Evolutionary conservation across 2,113 vertebrate species (phyloP).

Genomic region (Tricholaema leucomelas): DNA sequence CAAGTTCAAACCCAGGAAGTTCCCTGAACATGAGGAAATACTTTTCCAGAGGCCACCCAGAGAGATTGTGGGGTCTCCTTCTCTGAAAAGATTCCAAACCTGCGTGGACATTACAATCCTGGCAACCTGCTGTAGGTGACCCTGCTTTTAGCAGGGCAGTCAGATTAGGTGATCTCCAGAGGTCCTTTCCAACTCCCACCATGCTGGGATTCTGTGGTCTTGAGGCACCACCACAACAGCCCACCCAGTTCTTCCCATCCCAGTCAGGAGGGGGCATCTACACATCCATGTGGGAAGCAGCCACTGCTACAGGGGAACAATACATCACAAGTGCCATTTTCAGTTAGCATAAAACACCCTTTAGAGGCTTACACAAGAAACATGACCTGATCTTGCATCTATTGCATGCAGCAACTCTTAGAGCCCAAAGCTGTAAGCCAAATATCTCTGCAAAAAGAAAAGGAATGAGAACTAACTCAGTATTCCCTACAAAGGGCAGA

Average conservation of each 20-base stretch:
- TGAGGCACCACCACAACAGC: background rate
- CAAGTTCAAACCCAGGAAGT: too few relatives aligned
- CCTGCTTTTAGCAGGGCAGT: too few relatives aligned
- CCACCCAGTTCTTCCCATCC: background rate
- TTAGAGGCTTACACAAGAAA: background rate
- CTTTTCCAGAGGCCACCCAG: too few relatives aligned
- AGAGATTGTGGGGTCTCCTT: too few relatives aligned
- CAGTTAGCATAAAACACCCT: background rate
- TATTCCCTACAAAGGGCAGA: constrained; percentile 10
- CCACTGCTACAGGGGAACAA: fast-evolving
- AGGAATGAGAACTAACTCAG: background rate
- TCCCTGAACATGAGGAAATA: too few relatives aligned
- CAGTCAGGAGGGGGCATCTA: fast-evolving
- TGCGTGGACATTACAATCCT: too few relatives aligned
- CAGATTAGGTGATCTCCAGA: too few relatives aligned
- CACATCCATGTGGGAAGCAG: fast-evolving
- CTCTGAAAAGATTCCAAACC: too few relatives aligned
- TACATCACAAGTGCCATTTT: background rate
- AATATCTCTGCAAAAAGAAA: background rate
- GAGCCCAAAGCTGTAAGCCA: background rate
- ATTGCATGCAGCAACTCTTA: background rate
- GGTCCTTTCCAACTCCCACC: too few relatives aligned
- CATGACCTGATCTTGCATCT: background rate
- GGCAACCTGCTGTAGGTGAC: too few relatives aligned
- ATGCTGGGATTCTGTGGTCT: background rate